Conservation (phyloP, 2,113 vertebrate species). For the Aleadryas rufinucha region DNA sequence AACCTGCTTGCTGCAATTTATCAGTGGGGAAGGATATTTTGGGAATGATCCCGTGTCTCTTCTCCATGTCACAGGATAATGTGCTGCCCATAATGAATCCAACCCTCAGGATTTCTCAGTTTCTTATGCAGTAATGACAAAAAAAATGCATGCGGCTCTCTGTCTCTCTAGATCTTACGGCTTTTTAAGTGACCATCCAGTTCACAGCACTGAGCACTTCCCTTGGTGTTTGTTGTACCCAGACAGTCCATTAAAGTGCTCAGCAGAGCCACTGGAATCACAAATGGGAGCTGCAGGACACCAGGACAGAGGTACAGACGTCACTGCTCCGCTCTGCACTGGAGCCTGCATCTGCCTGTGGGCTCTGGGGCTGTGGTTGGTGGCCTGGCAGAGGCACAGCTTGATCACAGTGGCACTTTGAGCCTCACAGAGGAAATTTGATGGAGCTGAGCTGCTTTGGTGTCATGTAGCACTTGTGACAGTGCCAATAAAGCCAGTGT, state of each 20-base stretch:
- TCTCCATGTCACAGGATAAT: not conserved
- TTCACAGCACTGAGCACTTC: not conserved
- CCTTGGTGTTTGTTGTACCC: not conserved
- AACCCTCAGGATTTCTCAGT: not conserved
- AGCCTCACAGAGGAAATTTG: not conserved
- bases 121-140: not conserved
- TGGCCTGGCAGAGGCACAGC: not conserved
- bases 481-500: rapidly evolving
- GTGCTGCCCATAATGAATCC: not conserved
- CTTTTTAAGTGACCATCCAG: not conserved
- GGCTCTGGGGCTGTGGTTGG: rapidly evolving
- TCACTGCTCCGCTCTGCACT: rapidly evolving
- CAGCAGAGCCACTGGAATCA: not conserved
- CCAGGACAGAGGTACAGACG: not conserved
- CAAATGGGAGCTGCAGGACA: not conserved
- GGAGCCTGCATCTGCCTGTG: rapidly evolving
- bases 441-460: rapidly evolving
- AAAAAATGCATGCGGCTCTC: not conserved
- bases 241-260: not conserved
- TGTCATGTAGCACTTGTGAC: rapidly evolving
- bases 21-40: slow-evolving; percentile 19
- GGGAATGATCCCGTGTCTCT: not conserved
- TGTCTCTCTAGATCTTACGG: not conserved
- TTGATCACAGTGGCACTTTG: not conserved
- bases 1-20: not conserved